phyloP scores from a whole-genome alignment of 2,888 invertebrate species.

The Hesperia comma region DNA sequence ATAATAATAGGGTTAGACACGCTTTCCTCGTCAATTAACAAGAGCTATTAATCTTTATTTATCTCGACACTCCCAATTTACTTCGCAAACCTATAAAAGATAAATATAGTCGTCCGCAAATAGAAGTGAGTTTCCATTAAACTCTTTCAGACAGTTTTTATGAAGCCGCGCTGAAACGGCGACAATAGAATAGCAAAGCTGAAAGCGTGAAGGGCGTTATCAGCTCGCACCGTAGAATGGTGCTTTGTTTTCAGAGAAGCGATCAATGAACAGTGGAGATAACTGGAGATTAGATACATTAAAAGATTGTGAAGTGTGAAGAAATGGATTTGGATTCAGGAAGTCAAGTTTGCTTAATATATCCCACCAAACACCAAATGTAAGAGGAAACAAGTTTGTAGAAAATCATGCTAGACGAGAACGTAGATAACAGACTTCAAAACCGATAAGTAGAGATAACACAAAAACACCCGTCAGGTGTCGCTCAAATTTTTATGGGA shows the following conservation, averaged over 20 bases:
- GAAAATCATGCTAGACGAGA: no score
- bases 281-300: no score
- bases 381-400: no score
- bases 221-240: neutral
- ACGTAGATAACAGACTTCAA: no score
- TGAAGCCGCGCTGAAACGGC: conserved; percentile 9
- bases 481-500: no score
- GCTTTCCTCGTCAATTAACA: conserved; percentile 2
- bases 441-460: no score
- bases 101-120: neutral
- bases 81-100: neutral
- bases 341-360: no score
- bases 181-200: conserved; percentile 27
- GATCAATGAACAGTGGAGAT: neutral
- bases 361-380: no score
- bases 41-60: conserved; percentile 17
- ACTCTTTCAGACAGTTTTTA: conserved; percentile 18
- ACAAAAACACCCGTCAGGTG: no score
- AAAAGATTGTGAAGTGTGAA: neutral
- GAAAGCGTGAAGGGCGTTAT: conserved; percentile 12
- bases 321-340: neutral
- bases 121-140: conserved; percentile 18
- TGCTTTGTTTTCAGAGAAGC: neutral
- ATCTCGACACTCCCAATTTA: conserved; percentile 9
- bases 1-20: neutral